phyloP scores from a whole-genome alignment of 92 coral and sea anemone species.

The Parazoanthus atlanticus region DNA sequence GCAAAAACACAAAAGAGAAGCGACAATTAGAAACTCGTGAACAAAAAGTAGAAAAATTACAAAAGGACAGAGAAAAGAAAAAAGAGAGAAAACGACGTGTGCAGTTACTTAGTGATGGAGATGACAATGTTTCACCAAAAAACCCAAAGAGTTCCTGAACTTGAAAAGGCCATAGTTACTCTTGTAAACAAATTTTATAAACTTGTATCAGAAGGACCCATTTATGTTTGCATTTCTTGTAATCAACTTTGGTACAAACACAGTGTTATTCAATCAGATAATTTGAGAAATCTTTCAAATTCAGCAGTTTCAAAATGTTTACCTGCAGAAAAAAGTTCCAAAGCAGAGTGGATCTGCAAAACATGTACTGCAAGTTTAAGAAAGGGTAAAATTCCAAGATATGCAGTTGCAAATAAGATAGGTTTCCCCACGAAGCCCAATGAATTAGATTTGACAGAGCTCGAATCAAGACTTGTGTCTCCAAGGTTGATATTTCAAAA shows the following conservation, averaged over 20 bases:
- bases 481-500: conserved; percentile 2
- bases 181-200: too few species aligned
- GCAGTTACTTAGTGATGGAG: too few species aligned
- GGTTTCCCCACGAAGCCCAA: not conserved
- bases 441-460: not conserved
- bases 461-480: not conserved
- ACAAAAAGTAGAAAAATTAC: too few species aligned
- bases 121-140: too few species aligned
- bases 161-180: too few species aligned
- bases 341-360: not conserved
- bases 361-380: not conserved
- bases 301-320: not conserved
- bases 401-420: not conserved
- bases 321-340: not conserved
- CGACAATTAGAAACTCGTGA: too few species aligned
- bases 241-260: not conserved
- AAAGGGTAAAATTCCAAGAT: not conserved
- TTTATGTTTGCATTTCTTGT: not conserved
- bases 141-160: too few species aligned
- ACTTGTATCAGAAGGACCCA: not conserved
- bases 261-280: not conserved
- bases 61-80: too few species aligned
- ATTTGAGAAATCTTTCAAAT: not conserved
- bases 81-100: too few species aligned
- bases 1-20: too few species aligned